A percentile compares a stretch with the other conserved stretches of the same genome.
phyloP scores from a whole-genome alignment of 2,888 invertebrate species.

The Saturnia japonica region DNA sequence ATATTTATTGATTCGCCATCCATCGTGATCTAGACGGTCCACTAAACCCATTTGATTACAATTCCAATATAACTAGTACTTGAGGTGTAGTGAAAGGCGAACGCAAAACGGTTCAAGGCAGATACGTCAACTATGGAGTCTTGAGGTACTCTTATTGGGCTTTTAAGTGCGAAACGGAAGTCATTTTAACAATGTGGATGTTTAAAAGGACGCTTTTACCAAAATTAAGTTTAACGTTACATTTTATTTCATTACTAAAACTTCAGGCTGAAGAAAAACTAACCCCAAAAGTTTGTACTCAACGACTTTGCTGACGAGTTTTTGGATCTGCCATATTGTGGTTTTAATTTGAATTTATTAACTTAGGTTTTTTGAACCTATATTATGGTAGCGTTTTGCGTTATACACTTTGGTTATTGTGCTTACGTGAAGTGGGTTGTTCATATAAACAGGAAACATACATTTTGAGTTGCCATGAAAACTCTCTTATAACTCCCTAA shows the following conservation, averaged over 20 bases:
- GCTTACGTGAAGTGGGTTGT: too few species aligned
- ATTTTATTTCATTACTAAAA: not conserved
- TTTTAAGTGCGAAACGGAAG: not conserved
- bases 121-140: not conserved
- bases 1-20: not conserved
- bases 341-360: too few species aligned
- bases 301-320: too few species aligned
- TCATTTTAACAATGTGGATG: not conserved
- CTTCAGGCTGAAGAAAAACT: not conserved
- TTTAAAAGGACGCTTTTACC: not conserved
- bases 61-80: not conserved
- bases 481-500: too few species aligned
- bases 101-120: not conserved
- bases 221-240: not conserved
- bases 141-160: not conserved
- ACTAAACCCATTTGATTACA: constrained; percentile 5
- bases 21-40: not conserved
- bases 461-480: too few species aligned
- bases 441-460: too few species aligned
- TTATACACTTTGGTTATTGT: too few species aligned
- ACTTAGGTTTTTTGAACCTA: too few species aligned
- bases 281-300: too few species aligned
- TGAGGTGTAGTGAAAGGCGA: constrained; percentile 1
- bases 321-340: too few species aligned
- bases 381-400: too few species aligned